Percentiles rank a stretch among this genome's conserved stretches.
Evolutionary conservation across 2,888 invertebrate species (phyloP).

Genomic region (Drosophila suboccidentalis): DNA sequence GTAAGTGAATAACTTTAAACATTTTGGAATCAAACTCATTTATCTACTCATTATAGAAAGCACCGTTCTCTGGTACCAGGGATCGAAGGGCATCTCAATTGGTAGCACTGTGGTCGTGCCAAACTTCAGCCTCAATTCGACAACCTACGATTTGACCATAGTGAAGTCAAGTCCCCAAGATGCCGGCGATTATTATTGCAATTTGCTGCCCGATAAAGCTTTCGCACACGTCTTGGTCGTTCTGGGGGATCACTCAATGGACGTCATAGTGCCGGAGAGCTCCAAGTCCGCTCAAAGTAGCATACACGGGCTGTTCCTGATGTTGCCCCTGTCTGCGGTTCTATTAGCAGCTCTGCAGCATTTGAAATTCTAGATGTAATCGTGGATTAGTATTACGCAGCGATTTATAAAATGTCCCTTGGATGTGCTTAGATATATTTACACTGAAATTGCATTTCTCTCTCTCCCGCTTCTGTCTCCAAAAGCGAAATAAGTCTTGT

Average conservation of each 20-base stretch:
- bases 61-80: conserved; percentile 70
- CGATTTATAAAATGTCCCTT: conserved; percentile 37
- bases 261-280: conserved; percentile 75
- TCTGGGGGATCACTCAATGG: conserved; percentile 63
- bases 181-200: conserved; percentile 71
- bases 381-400: conserved; percentile 45
- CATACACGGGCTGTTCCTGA: conserved; percentile 21
- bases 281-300: conserved; percentile 62
- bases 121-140: conserved; percentile 59
- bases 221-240: conserved; percentile 57
- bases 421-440: conserved; percentile 34
- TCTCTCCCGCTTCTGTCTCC: conserved; percentile 38
- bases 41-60: conserved; percentile 23
- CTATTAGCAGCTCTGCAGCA: conserved; percentile 21
- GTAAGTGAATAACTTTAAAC: conserved; percentile 27
- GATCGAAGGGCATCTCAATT: conserved; percentile 48
- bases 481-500: conserved; percentile 59
- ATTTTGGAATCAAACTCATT: background rate
- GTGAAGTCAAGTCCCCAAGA: conserved; percentile 64
- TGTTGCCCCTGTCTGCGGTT: conserved; percentile 24
- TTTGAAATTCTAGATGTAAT: conserved; percentile 36
- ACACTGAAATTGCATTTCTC: conserved; percentile 47
- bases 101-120: conserved; percentile 55
- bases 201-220: conserved; percentile 60
- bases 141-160: conserved; percentile 65